Conservation (phyloP, 1,140 invertebrate genomes). For the Carposina sasakii region DNA sequence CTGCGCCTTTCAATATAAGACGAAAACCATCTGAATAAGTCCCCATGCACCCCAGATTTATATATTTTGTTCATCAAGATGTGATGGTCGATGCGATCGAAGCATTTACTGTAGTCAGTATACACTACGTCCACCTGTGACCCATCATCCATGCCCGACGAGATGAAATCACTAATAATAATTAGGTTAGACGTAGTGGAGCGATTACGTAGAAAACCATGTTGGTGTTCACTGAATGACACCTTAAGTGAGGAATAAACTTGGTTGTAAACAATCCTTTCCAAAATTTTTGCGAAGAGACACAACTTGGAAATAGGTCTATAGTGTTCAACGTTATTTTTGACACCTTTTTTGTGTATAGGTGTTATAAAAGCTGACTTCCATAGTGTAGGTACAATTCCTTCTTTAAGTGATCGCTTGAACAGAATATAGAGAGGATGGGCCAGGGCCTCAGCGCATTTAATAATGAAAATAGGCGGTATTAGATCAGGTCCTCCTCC, state of each 20-base stretch:
- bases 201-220: slow-evolving; percentile 15
- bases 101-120: slow-evolving; percentile 33
- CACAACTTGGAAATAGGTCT: slow-evolving; percentile 25
- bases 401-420: slow-evolving; percentile 17
- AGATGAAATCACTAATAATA: background rate
- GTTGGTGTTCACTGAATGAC: slow-evolving; percentile 15
- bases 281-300: slow-evolving; percentile 26
- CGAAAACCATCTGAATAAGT: background rate
- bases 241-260: slow-evolving; percentile 11
- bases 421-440: slow-evolving; percentile 22
- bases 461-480: slow-evolving; percentile 18
- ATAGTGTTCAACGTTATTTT: slow-evolving; percentile 19
- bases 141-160: background rate
- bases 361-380: slow-evolving; percentile 27
- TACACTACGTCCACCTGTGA: slow-evolving; percentile 27
- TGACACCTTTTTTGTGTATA: slow-evolving; percentile 23
- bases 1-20: background rate
- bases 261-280: slow-evolving; percentile 20
- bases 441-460: slow-evolving; percentile 19
- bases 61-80: slow-evolving; percentile 1
- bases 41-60: background rate
- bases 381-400: slow-evolving; percentile 26
- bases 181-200: slow-evolving; percentile 7
- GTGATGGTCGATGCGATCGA: slow-evolving; percentile 23
- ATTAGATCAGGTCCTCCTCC: slow-evolving; percentile 18